These are phyloP conservation scores for Emydoidea blandingii DNA, from an alignment of 2,797 vertebrate genomes.

Conservation along the genomic window DNA sequence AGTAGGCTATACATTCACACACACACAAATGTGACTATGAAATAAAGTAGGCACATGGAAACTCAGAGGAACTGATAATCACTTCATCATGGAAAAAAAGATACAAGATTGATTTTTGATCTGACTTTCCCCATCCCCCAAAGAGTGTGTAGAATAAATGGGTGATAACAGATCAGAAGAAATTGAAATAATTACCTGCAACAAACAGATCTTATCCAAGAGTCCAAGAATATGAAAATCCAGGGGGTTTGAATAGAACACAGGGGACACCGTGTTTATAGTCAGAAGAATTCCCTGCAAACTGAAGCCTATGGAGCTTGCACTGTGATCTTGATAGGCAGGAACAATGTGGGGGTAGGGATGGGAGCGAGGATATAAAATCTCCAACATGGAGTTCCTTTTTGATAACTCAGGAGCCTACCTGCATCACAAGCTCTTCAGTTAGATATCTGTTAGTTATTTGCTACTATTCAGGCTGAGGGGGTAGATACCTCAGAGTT, in stretches of 20 bases:
- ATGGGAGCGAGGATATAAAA: background rate
- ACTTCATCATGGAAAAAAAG: background rate
- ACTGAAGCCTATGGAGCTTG: background rate
- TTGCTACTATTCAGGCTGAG: background rate
- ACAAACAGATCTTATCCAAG: background rate
- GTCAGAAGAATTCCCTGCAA: slow-evolving; percentile 6
- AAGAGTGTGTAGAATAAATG: background rate
- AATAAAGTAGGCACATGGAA: background rate
- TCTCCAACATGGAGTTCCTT: background rate
- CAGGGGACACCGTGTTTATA: background rate
- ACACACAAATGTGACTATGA: background rate
- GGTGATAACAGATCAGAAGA: background rate
- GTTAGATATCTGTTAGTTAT: background rate
- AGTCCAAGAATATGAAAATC: background rate
- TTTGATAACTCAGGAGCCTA: background rate
- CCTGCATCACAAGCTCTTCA: background rate
- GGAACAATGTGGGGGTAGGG: background rate
- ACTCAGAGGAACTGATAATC: background rate
- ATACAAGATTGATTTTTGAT: background rate
- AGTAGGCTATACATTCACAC: background rate
- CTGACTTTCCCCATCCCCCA: background rate
- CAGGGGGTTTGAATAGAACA: background rate
- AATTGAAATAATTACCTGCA: background rate
- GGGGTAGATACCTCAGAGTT: background rate
- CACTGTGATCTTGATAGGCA: background rate